phyloP scores from a whole-genome alignment of 2,797 vertebrate genomes.

The Crax fasciolata region DNA sequence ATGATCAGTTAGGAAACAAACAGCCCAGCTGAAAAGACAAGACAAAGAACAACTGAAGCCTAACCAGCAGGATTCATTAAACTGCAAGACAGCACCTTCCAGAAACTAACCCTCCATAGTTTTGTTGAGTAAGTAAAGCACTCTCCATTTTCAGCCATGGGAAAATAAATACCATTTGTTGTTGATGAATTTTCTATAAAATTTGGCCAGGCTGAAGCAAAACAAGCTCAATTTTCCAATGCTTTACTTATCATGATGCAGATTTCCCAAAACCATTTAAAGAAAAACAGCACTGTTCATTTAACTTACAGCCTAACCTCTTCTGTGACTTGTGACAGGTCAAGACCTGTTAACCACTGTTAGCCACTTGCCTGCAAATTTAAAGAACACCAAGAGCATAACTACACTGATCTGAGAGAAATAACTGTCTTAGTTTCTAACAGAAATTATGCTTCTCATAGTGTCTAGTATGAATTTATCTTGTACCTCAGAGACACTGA shows the following conservation, averaged over 20 bases:
- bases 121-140: rapidly evolving
- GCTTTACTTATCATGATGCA: background rate
- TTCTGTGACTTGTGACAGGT: background rate
- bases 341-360: background rate
- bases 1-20: background rate
- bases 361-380: rapidly evolving
- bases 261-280: background rate
- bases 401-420: background rate
- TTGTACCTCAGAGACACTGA: too few species aligned
- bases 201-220: background rate
- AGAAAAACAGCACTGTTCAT: background rate
- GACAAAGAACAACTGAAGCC: background rate
- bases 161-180: background rate
- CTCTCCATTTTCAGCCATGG: background rate
- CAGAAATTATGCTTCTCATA: too few species aligned
- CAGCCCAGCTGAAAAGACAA: background rate
- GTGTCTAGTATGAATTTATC: too few species aligned
- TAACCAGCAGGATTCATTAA: background rate
- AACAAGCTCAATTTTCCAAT: rapidly evolving
- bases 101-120: background rate
- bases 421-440: too few species aligned
- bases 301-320: background rate
- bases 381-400: background rate
- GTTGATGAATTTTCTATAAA: background rate
- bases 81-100: background rate